Evolutionary conservation across 2,888 invertebrate species (phyloP), one percentile per base, ranked within the genome.

Genomic region (Melolontha melolontha): DNA sequence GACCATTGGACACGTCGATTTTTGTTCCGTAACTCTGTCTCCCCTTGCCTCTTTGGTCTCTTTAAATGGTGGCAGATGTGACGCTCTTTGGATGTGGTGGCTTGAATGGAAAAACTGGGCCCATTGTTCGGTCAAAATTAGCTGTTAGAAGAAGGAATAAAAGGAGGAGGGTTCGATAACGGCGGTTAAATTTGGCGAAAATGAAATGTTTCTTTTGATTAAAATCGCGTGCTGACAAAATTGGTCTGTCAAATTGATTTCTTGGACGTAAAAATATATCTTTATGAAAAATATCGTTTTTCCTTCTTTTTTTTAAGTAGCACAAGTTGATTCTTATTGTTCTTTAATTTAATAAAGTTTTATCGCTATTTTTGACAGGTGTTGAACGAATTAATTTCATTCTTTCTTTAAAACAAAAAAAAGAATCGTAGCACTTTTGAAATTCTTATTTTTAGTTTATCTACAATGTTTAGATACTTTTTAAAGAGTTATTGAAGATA

Each of bases 91-190:
- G 34, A 52, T 29, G 29, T 12, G 51, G 51, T 22, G 51, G 29
- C 8, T 17, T 29, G 51, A 34, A 34, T 34, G 51, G 29, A 14
- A 12, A 27, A 0, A n/a, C 10, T 6, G 34, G 11, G 29, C 12
- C 51, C 34, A 52, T 52, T 52, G 51, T 52, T 52, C 51, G 51
- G 5, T 29, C n/a, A 14, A 52, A 52, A 52, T 52, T 52, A 52
- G 51, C 51, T 52, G 51, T 52, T 52, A 52, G 51, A 12, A 39
- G 29, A 49, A 2, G 49, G n/a, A 49, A 49, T 22, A n/a, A 22
- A 11, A 49, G 22, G 8, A 17, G 12, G n/a, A 16, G 49, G 49
- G 49, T 17, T 17, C n/a, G 7, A 49, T 49, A 22, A 49, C 7
- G 49, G 17, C 22, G 7, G 49, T 49, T 49, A 49, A 22, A 22